These are phyloP conservation scores for Lathamus discolor DNA, from an alignment of 2,113 vertebrate genomes.

Conservation along the genomic window DNA sequence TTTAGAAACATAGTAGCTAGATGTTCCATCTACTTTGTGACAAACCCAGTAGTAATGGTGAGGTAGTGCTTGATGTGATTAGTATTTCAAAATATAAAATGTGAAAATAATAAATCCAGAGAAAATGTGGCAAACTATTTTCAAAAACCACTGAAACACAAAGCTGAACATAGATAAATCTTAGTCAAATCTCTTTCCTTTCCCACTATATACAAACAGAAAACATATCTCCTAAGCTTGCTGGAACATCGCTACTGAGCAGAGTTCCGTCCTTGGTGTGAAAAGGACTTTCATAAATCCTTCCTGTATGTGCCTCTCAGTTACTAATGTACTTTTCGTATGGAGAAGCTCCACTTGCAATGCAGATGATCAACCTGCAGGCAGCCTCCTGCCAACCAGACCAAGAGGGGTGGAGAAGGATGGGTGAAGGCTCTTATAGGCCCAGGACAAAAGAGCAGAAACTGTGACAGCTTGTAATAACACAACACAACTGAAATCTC, in stretches of 20 bases:
- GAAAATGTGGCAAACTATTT: background rate
- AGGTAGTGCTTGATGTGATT: background rate
- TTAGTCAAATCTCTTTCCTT: background rate
- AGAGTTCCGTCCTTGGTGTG: background rate
- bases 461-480: background rate
- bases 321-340: background rate
- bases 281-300: background rate
- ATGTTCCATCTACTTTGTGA: background rate
- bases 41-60: background rate
- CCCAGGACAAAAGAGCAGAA: background rate
- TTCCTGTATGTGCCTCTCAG: background rate
- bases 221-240: background rate
- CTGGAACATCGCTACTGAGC: background rate
- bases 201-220: background rate
- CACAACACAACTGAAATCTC: background rate
- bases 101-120: background rate
- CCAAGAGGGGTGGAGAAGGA: background rate
- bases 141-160: background rate
- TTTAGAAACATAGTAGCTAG: background rate
- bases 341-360: background rate
- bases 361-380: background rate
- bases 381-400: background rate
- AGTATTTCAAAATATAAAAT: background rate
- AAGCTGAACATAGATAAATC: background rate
- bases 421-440: accelerated